Percentiles rank a stretch among this genome's conserved stretches.
Evolutionary conservation across 2,113 vertebrate genomes (phyloP).

Genomic region (Coryphaenoides rupestris): DNA sequence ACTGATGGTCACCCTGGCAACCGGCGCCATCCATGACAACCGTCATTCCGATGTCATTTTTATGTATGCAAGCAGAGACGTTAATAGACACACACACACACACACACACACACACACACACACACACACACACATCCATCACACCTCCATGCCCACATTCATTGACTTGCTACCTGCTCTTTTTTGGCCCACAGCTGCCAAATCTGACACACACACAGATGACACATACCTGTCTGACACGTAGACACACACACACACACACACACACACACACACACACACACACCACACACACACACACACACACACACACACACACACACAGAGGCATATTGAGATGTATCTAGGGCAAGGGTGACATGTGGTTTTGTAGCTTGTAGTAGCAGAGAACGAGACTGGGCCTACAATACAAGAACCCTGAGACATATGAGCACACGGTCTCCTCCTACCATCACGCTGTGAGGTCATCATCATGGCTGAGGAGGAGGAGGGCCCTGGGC

Average conservation of each 20-base stretch:
- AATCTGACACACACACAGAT: too few relatives aligned
- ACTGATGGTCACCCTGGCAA: too few relatives aligned
- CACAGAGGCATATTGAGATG: constrained; percentile 33
- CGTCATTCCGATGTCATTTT: constrained; percentile 19
- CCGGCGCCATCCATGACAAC: constrained; percentile 52
- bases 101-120: background rate
- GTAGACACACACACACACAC: background rate
- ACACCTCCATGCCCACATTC: background rate
- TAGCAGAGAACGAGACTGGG: constrained; percentile 3
- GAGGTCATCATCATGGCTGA: background rate
- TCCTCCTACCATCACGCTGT: background rate
- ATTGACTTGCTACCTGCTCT: background rate
- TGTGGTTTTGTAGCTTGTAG: constrained; percentile 17
- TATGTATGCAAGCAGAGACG: background rate
- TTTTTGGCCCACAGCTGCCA: constrained; percentile 4
- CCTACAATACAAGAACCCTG: background rate
- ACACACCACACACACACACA: too few relatives aligned
- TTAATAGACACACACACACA: background rate
- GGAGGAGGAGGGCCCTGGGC: too few relatives aligned
- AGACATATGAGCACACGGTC: background rate
- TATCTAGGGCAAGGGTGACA: constrained; percentile 51
- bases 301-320: constrained; percentile 26
- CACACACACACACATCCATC: constrained; percentile 24
- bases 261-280: background rate
- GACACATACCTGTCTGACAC: background rate